These are phyloP conservation scores for Cliona cf. orientalis DNA, from an alignment of 37 sponge, comb jelly and placozoan species.

Conservation along the genomic window DNA sequence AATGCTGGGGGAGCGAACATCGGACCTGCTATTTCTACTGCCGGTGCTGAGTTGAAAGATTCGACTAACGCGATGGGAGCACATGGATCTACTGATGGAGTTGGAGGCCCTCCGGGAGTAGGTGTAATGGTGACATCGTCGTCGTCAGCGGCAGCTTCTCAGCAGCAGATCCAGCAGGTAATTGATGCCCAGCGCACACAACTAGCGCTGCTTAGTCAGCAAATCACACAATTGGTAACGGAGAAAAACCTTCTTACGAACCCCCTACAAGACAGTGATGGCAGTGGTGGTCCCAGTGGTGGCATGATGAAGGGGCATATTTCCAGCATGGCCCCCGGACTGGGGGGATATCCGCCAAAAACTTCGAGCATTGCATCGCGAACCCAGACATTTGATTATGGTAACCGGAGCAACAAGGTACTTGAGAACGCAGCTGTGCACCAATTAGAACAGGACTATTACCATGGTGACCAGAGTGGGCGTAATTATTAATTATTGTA, in stretches of 20 bases:
- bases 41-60: too few relatives aligned
- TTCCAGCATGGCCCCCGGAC: background rate
- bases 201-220: constrained; percentile 26
- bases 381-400: constrained; percentile 66
- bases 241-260: background rate
- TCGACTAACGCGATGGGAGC: too few relatives aligned
- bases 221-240: constrained; percentile 5
- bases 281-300: too few relatives aligned
- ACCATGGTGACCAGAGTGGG: background rate
- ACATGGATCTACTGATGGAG: too few relatives aligned
- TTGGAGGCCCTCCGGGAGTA: background rate
- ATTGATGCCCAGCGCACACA: constrained; percentile 62
- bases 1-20: too few relatives aligned
- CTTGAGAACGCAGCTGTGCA: constrained; percentile 39
- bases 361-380: background rate
- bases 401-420: constrained; percentile 53
- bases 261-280: too few relatives aligned
- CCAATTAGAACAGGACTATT: constrained; percentile 35
- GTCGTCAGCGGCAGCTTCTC: background rate
- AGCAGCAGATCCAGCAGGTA: constrained; percentile 47
- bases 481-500: too few relatives aligned
- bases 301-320: background rate
- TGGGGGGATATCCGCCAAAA: background rate
- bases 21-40: too few relatives aligned
- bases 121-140: background rate